These are phyloP conservation scores for Acanthiza pusilla DNA, from an alignment of 2,797 vertebrate genomes.

Conservation along the genomic window DNA sequence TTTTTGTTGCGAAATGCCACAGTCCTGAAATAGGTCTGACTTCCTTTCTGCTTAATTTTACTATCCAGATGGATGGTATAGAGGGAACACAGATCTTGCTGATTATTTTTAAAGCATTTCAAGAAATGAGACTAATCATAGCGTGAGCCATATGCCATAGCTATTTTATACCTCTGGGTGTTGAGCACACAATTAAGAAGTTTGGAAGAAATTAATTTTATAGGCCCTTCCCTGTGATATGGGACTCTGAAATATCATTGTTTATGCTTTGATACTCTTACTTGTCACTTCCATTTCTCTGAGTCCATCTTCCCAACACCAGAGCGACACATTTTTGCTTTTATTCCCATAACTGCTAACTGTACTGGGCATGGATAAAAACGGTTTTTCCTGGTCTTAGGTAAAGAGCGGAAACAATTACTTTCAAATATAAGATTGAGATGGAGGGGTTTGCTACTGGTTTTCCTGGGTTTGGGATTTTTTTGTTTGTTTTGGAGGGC, in stretches of 20 bases:
- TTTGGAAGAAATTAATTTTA: background rate
- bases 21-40: background rate
- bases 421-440: background rate
- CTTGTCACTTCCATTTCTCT: background rate
- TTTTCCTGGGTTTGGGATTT: accelerated
- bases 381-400: background rate
- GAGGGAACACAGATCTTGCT: background rate
- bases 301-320: background rate
- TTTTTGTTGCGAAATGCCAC: background rate
- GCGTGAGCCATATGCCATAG: background rate
- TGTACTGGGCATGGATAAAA: background rate
- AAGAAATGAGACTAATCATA: background rate
- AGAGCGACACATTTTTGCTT: background rate
- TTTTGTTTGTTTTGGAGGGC: background rate
- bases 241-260: background rate
- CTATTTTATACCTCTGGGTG: background rate
- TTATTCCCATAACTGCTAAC: background rate
- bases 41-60: background rate
- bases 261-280: background rate
- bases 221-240: background rate
- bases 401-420: background rate
- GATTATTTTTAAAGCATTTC: constrained; percentile 15
- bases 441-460: accelerated
- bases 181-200: background rate
- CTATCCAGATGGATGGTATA: background rate